phyloP scores from a whole-genome alignment of 2,888 invertebrate species.

The Microchrysa polita region DNA sequence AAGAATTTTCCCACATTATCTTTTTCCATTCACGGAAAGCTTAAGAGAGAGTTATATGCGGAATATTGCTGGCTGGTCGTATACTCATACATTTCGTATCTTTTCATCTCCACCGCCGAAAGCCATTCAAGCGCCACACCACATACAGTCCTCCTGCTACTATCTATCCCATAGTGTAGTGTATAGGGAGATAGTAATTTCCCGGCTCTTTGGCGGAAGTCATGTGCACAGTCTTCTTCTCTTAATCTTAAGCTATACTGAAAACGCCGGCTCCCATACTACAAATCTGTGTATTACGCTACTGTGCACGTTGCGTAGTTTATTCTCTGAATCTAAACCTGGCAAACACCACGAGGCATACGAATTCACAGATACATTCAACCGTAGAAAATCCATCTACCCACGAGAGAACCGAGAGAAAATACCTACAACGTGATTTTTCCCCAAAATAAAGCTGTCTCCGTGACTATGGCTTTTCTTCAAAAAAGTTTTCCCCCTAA shows the following conservation, averaged over 20 bases:
- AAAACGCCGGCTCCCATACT: slow-evolving; percentile 19
- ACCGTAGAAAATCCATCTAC: no score
- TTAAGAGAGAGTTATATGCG: neutral
- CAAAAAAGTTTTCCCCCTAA: slow-evolving; percentile 21
- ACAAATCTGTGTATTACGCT: neutral
- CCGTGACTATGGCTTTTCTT: neutral
- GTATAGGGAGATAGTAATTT: slow-evolving; percentile 13
- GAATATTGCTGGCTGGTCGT: neutral
- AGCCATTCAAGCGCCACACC: neutral
- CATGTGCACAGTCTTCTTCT: slow-evolving; percentile 1
- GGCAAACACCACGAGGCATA: no score
- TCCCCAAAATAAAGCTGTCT: slow-evolving; percentile 31
- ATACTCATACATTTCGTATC: slow-evolving; percentile 17
- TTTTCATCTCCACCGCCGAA: neutral
- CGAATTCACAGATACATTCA: no score
- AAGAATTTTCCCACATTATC: slow-evolving; percentile 36
- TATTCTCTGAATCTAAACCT: no score
- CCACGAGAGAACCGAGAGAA: neutral
- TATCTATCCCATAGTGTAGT: neutral
- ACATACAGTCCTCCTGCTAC: neutral
- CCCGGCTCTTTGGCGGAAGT: slow-evolving; percentile 22
- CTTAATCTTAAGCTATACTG: neutral
- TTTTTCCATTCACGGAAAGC: slow-evolving; percentile 31
- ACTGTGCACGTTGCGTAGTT: neutral
- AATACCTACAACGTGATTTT: neutral